Base-by-base conservation (phyloP, 2,888 invertebrate genomes). In the Arctia plantaginis region DNA sequence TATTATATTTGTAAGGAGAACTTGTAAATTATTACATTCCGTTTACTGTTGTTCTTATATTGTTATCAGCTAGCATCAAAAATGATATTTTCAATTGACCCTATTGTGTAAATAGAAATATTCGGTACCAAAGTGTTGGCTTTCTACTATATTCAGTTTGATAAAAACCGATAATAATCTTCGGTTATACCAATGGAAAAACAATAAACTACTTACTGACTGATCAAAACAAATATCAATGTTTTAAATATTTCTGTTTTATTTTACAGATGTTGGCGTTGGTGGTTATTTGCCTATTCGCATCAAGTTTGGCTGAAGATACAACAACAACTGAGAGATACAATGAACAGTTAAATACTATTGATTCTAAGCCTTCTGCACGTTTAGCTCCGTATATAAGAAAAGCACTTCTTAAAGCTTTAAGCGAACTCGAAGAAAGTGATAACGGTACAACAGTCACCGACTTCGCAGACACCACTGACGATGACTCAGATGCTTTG, bases 311-410 rank as follows among this genome's bases (percentile, higher is more conserved):
- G 71, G 89, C 93, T 68, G 90, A 94, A 85, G 92, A 93, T n/a
- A 80, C 88, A 44, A 89, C 89, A 39, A 89, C 90, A 3, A 89
- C 90, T 44, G 91, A 93, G 76, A 79, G 70, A 13, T 80, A 87
- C 67, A 92, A 91, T 81, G 94, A 96, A 74, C 93, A 92, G 77
- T 86, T 90, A 33, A 96, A 96, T 80, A 93, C 89, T 35, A 90
- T 96, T 64, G 95, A 95, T 69, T 78, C 93, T 8, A 94, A 94
- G 73, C 91, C 97, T 4, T 96, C 97, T 1, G 95, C 97, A 1
- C 96, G 97, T 76, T 91, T 98, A 73, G 98, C 98, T 90, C 97
- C 97, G 66, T 97, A 97, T 79, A 96, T 98, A 51, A 96, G 98
- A 27, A 97, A 97, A 90, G 98, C 98, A 0, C 93, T 98, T 65